Conservation (phyloP, 2,113 vertebrate genomes). For the Mirza zaza region DNA sequence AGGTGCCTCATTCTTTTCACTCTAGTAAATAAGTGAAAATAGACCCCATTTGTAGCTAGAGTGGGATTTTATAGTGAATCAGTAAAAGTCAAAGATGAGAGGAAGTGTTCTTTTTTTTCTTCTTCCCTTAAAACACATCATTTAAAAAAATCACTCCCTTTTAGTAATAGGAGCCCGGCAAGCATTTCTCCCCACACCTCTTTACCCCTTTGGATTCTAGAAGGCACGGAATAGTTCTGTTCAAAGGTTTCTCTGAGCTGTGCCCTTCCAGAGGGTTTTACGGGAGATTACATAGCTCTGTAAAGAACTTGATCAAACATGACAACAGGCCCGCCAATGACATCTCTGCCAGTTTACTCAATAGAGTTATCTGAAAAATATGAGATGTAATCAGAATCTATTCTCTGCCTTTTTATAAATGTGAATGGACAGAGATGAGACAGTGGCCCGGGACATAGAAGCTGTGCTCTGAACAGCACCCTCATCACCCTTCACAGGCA, state of each 20-base stretch:
- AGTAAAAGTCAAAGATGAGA: not conserved
- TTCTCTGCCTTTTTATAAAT: not conserved
- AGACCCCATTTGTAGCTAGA: not conserved
- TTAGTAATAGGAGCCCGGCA: not conserved
- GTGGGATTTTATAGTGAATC: not conserved
- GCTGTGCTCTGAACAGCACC: accelerated
- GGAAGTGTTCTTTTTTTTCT: not conserved
- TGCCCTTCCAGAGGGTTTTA: not conserved
- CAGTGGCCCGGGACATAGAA: not conserved
- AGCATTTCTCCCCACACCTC: too few relatives aligned
- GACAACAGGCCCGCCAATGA: not conserved
- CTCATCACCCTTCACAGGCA: not conserved
- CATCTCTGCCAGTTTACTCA: not conserved
- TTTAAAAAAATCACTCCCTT: not conserved
- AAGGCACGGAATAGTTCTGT: not conserved
- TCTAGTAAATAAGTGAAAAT: not conserved
- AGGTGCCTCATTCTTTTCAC: not conserved
- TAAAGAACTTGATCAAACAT: not conserved
- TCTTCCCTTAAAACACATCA: not conserved
- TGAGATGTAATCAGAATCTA: not conserved
- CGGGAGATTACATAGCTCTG: not conserved
- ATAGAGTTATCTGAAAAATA: not conserved
- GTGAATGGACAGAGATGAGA: not conserved
- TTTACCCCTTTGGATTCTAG: not conserved
- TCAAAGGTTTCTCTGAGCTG: not conserved